Evolutionary conservation across 1,140 invertebrate genomes (phyloP).

Genomic region (Scylla paramamosain): DNA sequence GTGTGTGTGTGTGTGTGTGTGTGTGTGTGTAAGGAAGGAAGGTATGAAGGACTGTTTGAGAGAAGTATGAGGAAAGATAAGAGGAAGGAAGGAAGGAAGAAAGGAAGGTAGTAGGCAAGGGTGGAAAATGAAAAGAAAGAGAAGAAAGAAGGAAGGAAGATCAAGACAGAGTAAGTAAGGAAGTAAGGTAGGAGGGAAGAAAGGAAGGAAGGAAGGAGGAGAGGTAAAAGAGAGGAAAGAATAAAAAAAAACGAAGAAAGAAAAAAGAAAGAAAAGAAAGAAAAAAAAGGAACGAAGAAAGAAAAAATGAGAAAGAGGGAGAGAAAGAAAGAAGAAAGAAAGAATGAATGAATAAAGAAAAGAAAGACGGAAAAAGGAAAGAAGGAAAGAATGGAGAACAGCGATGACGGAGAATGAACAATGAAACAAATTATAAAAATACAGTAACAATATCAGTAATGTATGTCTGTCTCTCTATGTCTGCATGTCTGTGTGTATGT

Average conservation of each 20-base stretch:
- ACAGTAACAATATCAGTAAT: too few species aligned
- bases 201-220: too few species aligned
- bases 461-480: too few species aligned
- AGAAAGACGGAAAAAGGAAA: background rate
- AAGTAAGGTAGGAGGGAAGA: background rate
- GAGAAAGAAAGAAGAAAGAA: too few species aligned
- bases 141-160: background rate
- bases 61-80: background rate
- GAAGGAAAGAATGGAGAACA: background rate
- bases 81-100: background rate
- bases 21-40: too few species aligned
- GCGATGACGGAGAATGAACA: background rate
- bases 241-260: background rate
- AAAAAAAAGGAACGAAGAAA: background rate
- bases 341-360: too few species aligned
- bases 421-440: background rate
- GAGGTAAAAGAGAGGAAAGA: background rate
- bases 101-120: background rate
- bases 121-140: background rate
- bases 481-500: background rate
- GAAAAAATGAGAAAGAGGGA: background rate
- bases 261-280: too few species aligned
- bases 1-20: too few species aligned
- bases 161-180: background rate
- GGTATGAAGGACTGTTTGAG: too few species aligned